Conservation (phyloP, 92 coral and sea anemone genomes). For the Zoanthus gigantus region DNA sequence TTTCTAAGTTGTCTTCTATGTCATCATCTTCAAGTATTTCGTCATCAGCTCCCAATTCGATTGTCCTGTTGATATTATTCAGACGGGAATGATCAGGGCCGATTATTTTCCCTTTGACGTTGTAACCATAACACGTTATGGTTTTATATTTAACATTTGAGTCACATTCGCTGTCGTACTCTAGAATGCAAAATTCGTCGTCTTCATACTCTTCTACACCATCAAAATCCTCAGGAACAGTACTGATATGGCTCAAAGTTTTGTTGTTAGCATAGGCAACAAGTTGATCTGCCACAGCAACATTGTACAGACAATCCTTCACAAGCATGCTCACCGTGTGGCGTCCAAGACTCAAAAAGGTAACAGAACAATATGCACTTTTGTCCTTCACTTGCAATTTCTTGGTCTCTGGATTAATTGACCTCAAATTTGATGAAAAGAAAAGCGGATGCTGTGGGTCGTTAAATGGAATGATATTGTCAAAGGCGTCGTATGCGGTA, state of each 20-base stretch:
- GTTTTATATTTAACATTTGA: neutral
- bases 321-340: slow-evolving; percentile 15
- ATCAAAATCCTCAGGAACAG: neutral
- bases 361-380: slow-evolving; percentile 3
- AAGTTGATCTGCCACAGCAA: neutral
- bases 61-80: slow-evolving; percentile 39
- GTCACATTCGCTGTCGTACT: neutral
- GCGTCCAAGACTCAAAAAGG: slow-evolving; percentile 17
- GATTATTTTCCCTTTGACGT: slow-evolving; percentile 9
- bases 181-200: neutral
- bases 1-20: neutral
- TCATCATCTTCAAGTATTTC: slow-evolving; percentile 20
- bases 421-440: slow-evolving; percentile 28
- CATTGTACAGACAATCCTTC: neutral
- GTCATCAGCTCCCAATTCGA: neutral
- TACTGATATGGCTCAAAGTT: neutral
- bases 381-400: neutral
- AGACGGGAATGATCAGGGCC: slow-evolving; percentile 44
- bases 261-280: neutral
- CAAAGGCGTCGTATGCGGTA: slow-evolving; percentile 3
- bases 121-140: slow-evolving; percentile 24
- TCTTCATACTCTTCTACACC: slow-evolving; percentile 5
- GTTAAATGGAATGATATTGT: slow-evolving; percentile 27
- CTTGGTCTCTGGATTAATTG: neutral
- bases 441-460: neutral